phyloP scores from a whole-genome alignment of 2,888 invertebrate species.

The Tigriopus californicus region DNA sequence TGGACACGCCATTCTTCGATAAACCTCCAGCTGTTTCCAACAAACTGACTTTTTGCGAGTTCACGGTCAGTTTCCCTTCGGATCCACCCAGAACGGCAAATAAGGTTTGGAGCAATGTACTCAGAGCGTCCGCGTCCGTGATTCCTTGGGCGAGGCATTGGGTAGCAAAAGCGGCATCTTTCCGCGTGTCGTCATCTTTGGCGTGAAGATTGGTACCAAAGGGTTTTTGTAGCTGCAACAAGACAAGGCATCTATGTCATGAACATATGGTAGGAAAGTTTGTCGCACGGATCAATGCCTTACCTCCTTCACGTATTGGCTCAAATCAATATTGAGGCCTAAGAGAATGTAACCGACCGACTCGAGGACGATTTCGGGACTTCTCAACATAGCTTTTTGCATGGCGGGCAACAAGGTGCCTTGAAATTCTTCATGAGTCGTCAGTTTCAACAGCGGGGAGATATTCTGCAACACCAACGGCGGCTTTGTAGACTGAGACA shows the following conservation, averaged over 20 bases:
- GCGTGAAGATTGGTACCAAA: slow-evolving; percentile 61
- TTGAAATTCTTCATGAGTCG: slow-evolving; percentile 49
- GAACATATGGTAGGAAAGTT: no score
- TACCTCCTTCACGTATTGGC: slow-evolving; percentile 52
- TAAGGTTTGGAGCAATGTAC: slow-evolving; percentile 39
- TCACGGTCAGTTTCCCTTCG: slow-evolving; percentile 71
- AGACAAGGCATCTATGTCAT: no score
- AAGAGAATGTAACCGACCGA: slow-evolving; percentile 55
- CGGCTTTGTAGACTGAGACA: no score
- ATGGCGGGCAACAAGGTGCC: slow-evolving; percentile 56
- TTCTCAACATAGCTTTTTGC: slow-evolving; percentile 75
- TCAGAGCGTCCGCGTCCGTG: slow-evolving; percentile 42
- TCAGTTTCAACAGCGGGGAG: slow-evolving; percentile 41
- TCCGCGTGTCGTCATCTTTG: slow-evolving; percentile 56
- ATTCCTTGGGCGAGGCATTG: slow-evolving; percentile 50
- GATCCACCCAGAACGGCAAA: slow-evolving; percentile 70
- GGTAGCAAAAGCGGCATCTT: slow-evolving; percentile 51
- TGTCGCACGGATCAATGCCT: no score
- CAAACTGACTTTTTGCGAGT: slow-evolving; percentile 70
- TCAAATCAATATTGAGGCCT: slow-evolving; percentile 51
- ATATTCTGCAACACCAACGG: slow-evolving; percentile 46
- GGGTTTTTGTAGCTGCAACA: slow-evolving; percentile 36
- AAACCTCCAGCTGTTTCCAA: slow-evolving; percentile 38
- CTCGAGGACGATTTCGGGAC: slow-evolving; percentile 74
- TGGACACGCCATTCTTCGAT: background rate